Percentiles rank a stretch among this genome's conserved stretches.
phyloP scores from a whole-genome alignment of 2,113 vertebrate species.

The Aspiorhynchus laticeps region DNA sequence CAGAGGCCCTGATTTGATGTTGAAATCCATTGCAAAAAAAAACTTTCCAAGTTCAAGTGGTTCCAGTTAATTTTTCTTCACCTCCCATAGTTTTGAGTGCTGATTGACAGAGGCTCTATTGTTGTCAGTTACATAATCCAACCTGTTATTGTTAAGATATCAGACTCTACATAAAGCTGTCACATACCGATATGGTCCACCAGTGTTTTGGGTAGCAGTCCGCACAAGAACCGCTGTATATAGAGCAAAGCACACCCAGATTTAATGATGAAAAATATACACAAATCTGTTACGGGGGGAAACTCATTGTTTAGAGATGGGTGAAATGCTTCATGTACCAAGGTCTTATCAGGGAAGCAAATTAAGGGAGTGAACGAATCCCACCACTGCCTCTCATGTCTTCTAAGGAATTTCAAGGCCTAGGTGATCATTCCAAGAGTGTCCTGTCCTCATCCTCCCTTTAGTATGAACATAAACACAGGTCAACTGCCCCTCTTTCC shows the following conservation, averaged over 20 bases:
- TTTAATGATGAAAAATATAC: not conserved
- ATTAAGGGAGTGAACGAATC: not conserved
- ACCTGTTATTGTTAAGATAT: conserved; percentile 44
- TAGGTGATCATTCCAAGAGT: not conserved
- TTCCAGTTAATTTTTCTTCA: conserved; percentile 11
- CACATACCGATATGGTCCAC: conserved; percentile 25
- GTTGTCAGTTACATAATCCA: conserved; percentile 23
- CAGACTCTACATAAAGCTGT: conserved; percentile 32
- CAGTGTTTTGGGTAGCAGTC: conserved; percentile 19
- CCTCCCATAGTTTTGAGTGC: not conserved
- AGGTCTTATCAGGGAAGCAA: conserved; percentile 2
- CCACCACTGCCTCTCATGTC: not conserved
- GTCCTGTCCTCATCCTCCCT: not conserved
- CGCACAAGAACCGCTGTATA: conserved; percentile 9
- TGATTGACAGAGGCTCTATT: conserved; percentile 32
- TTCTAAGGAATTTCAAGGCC: conserved; percentile 23
- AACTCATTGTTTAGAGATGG: conserved; percentile 30
- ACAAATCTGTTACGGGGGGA: conserved; percentile 11
- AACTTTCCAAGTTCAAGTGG: conserved; percentile 23
- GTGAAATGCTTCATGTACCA: not conserved
- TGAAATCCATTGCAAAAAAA: not conserved
- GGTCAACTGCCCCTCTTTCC: conserved; percentile 29
- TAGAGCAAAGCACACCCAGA: conserved; percentile 15
- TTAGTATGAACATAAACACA: conserved; percentile 28
- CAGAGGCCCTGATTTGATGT: not conserved